Conservation (phyloP, 37 sponge, comb jelly and placozoan genomes). For the Theonella swinhoei region DNA sequence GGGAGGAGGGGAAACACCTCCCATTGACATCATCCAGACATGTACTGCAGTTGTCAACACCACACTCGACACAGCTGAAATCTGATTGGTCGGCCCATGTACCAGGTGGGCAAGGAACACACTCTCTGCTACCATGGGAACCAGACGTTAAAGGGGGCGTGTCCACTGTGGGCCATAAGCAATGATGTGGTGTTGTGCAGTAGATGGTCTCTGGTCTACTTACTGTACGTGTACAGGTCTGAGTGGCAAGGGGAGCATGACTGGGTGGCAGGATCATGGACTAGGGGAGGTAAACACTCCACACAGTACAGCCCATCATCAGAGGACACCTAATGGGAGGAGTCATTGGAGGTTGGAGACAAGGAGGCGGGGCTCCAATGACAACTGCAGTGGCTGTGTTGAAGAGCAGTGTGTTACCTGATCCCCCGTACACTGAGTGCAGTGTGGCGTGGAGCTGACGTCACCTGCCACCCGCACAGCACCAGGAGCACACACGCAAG, state of each 20-base stretch:
- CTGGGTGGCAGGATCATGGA: constrained; percentile 9
- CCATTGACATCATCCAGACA: neutral
- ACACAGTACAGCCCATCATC: constrained; percentile 44
- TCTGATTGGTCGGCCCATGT: constrained; percentile 39
- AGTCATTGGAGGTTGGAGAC: no score
- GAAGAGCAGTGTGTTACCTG: no score
- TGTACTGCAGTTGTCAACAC: constrained; percentile 22
- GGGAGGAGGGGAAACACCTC: neutral
- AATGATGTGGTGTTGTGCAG: no score
- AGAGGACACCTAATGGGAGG: constrained; percentile 26
- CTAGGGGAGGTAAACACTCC: constrained; percentile 7
- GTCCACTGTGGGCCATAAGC: constrained; percentile 27
- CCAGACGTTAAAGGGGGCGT: neutral
- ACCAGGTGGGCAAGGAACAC: constrained; percentile 45
- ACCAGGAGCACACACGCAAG: neutral
- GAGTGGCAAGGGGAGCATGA: constrained; percentile 7
- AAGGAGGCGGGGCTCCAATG: no score
- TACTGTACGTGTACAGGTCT: neutral
- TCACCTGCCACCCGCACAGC: neutral
- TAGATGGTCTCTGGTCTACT: no score
- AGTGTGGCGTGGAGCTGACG: neutral
- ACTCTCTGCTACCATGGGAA: constrained; percentile 16
- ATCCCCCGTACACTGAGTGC: neutral
- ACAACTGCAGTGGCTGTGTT: no score
- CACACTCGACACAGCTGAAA: constrained; percentile 40